Conservation (phyloP, 2,113 vertebrate species). For the Myrmophylax atrothorax region DNA sequence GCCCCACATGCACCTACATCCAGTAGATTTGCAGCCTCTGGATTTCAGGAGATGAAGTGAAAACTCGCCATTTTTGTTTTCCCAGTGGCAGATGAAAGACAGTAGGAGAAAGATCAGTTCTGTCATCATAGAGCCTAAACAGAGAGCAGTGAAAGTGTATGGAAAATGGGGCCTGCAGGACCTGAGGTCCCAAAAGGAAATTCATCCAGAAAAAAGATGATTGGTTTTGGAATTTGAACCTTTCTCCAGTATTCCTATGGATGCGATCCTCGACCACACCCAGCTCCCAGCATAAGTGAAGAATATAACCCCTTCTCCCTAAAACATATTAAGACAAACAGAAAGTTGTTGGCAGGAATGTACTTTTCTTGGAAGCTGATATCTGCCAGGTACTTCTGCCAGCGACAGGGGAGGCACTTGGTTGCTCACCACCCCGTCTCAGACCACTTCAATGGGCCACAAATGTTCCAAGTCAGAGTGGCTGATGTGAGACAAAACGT, state of each 20-base stretch:
- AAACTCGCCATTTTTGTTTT: neutral
- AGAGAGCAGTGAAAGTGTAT: neutral
- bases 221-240: neutral
- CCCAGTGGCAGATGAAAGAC: neutral
- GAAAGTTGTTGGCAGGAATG: fast-evolving
- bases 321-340: neutral
- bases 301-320: neutral
- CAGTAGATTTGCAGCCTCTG: neutral
- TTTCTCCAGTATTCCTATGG: neutral
- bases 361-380: neutral
- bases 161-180: neutral
- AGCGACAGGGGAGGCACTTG: neutral
- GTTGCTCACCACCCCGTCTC: neutral
- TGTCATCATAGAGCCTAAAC: neutral
- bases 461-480: neutral
- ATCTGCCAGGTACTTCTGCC: neutral
- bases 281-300: neutral
- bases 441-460: neutral
- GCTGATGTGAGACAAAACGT: neutral
- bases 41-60: neutral
- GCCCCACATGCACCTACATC: neutral
- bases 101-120: neutral
- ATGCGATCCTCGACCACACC: neutral
- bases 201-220: neutral
- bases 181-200: neutral